Conservation (phyloP, 2,797 vertebrate species). For the Microchirus variegatus region DNA sequence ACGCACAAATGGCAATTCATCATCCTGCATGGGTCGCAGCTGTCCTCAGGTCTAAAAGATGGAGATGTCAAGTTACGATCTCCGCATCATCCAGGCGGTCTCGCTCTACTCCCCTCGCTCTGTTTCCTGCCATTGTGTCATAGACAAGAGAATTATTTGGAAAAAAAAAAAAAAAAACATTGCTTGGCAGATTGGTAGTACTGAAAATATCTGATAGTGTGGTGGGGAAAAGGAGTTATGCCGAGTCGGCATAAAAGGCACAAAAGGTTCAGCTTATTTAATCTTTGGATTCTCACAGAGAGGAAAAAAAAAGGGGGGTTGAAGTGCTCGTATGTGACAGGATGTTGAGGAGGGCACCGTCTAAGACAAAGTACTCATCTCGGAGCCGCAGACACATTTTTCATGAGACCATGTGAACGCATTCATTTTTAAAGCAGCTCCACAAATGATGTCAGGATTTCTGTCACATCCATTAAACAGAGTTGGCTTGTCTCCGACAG, state of each 20-base stretch:
- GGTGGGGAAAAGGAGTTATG: conserved; percentile 41
- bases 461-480: conserved; percentile 33
- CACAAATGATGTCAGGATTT: conserved; percentile 43
- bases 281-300: conserved; percentile 51
- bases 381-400: conserved; percentile 36
- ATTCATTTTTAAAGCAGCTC: conserved; percentile 55
- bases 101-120: conserved; percentile 22
- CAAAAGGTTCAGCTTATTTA: conserved; percentile 65
- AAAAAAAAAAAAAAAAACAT: conserved; percentile 39
- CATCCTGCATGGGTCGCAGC: conserved; percentile 55
- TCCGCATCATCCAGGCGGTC: conserved; percentile 49
- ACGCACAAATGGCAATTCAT: conserved; percentile 53
- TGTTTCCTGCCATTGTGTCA: conserved; percentile 62
- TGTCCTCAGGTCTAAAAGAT: conserved; percentile 64
- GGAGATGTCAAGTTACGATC: conserved; percentile 67
- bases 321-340: conserved; percentile 20
- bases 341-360: conserved; percentile 33
- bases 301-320: too few relatives aligned
- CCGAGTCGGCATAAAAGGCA: conserved; percentile 69
- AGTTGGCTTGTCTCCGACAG: conserved; percentile 8
- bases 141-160: conserved; percentile 50
- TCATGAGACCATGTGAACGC: conserved; percentile 37
- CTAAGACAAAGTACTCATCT: conserved; percentile 49
- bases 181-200: conserved; percentile 58
- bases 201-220: conserved; percentile 61